Conservation (phyloP, 2,113 vertebrate species). For the Naja naja region DNA sequence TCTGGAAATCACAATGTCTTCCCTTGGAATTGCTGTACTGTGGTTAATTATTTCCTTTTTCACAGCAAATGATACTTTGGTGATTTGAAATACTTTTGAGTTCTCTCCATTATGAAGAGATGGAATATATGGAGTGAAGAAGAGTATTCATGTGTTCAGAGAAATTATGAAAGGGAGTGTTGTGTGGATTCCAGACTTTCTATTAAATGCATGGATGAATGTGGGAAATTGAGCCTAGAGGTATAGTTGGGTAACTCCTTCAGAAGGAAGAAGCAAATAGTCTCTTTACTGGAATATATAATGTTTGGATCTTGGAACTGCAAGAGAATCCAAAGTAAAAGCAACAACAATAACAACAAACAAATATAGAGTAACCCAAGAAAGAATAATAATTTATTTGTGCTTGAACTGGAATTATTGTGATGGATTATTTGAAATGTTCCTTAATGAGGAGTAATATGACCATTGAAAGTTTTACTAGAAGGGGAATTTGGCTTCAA, state of each 20-base stretch:
- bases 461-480: background rate
- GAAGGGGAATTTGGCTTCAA: background rate
- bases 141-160: background rate
- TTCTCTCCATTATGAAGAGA: background rate
- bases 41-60: background rate
- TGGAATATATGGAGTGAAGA: background rate
- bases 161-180: background rate
- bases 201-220: background rate
- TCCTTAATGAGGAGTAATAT: background rate
- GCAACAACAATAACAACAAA: background rate
- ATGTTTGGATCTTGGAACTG: background rate
- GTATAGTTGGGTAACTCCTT: background rate
- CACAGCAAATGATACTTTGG: background rate
- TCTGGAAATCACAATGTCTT: background rate
- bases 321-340: background rate
- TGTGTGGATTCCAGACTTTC: background rate
- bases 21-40: background rate
- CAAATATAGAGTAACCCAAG: background rate
- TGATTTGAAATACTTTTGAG: background rate
- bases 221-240: background rate
- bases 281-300: background rate
- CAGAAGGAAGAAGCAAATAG: background rate
- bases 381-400: background rate
- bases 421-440: background rate
- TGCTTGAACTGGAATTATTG: background rate